Base-by-base conservation (phyloP, 2,888 invertebrate species). In the Celastrina argiolus region DNA sequence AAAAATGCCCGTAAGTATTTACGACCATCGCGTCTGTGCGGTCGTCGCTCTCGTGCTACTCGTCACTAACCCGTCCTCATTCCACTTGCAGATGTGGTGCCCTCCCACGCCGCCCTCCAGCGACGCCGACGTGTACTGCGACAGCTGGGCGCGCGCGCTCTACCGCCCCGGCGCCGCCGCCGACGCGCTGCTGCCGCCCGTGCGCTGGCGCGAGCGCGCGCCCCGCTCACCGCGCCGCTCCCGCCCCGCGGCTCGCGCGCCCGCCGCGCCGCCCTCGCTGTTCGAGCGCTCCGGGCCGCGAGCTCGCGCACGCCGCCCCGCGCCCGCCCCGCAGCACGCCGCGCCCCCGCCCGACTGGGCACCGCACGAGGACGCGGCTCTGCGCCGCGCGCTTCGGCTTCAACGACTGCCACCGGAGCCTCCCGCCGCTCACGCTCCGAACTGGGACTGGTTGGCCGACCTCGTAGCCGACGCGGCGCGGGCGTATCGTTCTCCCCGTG, bases 51-150 rank as follows among this genome's bases (percentile, higher is more conserved):
- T 28, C 5, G 31, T 34, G 45, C n/a, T 16, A 66, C 14, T 58
- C 42, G 31, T 26, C n/a, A 34, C 69, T 61, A 66, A 69, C 70
- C 14, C 34, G 1, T 34, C n/a, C n/a, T 0, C 63, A 8, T 63
- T 2, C 51, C 2, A 16, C 18, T 73, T 78, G 74, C 86, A 98
- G 98, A 94, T 97, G 93, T 99, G 99, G 98, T 95, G 97, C 74
- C 99, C 99, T 66, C 99, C 98, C 67, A 99, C 99, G 22, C 99
- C 99, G 68, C 98, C 99, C 12, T 95, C 96, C 82, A 96, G 97
- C 82, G 98, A 98, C 77, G 95, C 95, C 79, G 99, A 99, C 84
- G 87, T 98, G 67, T 98, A 98, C 91, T 94, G 97, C 74, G 98
- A 99, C 83, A 93, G 94, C 74, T 95, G 96, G 69, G 88, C 97